Percentiles rank a stretch among this genome's conserved stretches.
phyloP scores from a whole-genome alignment of 2,113 vertebrate genomes.

The Cryptotis parvus region DNA sequence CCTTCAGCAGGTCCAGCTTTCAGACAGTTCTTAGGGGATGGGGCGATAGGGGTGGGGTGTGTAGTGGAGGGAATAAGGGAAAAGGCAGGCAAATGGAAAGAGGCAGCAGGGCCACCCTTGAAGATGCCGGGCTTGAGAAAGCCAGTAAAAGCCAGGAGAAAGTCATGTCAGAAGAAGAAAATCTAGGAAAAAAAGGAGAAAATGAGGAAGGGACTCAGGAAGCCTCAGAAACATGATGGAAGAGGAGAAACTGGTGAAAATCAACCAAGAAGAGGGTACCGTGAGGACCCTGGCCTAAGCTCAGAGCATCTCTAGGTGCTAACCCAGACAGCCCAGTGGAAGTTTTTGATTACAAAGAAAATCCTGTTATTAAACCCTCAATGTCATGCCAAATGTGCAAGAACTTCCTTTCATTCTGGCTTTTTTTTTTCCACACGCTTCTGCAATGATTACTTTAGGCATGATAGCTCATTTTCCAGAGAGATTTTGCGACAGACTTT shows the following conservation, averaged over 20 bases:
- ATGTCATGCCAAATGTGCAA: neutral
- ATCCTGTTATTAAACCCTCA: neutral
- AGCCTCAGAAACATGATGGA: neutral
- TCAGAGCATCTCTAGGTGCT: neutral
- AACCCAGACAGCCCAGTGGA: too few relatives aligned
- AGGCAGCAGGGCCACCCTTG: constrained; percentile 68
- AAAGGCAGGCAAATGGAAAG: constrained; percentile 17
- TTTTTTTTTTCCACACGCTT: constrained; percentile 43
- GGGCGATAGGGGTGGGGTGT: neutral
- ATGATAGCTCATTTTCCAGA: constrained; percentile 21
- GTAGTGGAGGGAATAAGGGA: neutral
- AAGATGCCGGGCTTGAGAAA: constrained; percentile 30
- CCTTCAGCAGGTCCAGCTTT: neutral
- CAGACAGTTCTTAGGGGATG: neutral
- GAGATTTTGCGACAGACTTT: neutral
- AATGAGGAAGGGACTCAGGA: constrained; percentile 12
- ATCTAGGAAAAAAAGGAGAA: constrained; percentile 18
- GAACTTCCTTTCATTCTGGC: constrained; percentile 2
- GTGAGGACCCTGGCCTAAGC: neutral
- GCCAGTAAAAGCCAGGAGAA: constrained; percentile 50
- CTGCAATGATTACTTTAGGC: constrained; percentile 26
- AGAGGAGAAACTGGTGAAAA: too few relatives aligned
- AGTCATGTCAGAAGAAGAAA: constrained; percentile 22
- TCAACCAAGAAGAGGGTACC: too few relatives aligned
- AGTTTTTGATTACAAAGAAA: constrained; percentile 19